These are phyloP conservation scores for Halocynthia aurantium DNA, from an alignment of 23 tunicate genomes.

Conservation along the genomic window DNA sequence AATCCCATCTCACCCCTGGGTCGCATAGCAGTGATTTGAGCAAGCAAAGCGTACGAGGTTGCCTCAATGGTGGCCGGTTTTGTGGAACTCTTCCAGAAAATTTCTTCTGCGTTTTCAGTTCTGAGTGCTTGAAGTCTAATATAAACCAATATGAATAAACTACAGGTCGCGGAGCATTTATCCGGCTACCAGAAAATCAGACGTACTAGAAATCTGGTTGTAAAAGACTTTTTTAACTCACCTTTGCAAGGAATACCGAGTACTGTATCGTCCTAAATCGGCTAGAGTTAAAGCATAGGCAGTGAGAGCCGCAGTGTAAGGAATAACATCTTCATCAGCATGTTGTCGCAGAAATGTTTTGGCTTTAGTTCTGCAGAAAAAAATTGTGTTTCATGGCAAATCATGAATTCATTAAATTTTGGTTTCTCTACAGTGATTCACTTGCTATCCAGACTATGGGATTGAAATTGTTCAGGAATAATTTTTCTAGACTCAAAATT, in stretches of 20 bases:
- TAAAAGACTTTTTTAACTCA: background rate
- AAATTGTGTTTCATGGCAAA: too few species aligned
- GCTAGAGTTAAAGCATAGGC: constrained; percentile 19
- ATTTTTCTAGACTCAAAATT: too few species aligned
- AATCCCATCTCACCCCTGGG: background rate
- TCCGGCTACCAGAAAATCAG: too few species aligned
- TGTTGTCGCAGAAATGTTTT: background rate
- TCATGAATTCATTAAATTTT: too few species aligned
- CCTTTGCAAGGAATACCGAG: background rate
- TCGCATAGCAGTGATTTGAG: constrained; percentile 4
- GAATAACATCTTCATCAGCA: background rate
- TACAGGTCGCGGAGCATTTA: too few species aligned
- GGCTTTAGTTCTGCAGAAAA: background rate
- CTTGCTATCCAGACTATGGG: too few species aligned
- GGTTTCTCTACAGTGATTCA: too few species aligned
- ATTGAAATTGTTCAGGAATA: too few species aligned
- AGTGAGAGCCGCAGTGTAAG: constrained; percentile 9
- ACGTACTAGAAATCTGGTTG: too few species aligned
- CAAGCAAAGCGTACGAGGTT: constrained; percentile 15
- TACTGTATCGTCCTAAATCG: background rate
- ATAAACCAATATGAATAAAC: background rate
- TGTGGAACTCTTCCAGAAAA: constrained; percentile 3
- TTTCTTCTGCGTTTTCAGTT: constrained; percentile 3
- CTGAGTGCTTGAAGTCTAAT: background rate
- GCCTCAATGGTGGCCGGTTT: constrained; percentile 9